Evolutionary conservation across 2,797 vertebrate genomes (phyloP), one percentile per base, ranked within the genome.

Genomic region (Morelia viridis): DNA sequence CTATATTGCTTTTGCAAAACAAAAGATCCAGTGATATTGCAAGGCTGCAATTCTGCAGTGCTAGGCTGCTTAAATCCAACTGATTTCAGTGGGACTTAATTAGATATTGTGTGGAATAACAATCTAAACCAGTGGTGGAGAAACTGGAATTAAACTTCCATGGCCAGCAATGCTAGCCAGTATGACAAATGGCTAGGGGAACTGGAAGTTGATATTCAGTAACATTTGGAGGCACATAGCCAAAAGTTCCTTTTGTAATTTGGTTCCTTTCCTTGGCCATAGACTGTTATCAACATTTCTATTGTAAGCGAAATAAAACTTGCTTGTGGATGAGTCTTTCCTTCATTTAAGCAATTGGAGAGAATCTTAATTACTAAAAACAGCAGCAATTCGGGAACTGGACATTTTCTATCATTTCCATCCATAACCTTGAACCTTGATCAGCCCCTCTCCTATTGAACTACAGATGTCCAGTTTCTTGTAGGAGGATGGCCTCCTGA

Each of bases 1-100:
- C 26, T 89, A 57, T 80, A 91, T 89, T 92, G 91, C 13, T 89
- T 41, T 71, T 91, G 89, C 93, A 94, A 90, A 92, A 90, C 3
- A 93, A 95, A 95, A 95, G 58, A 94, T 93, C 6, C 26, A 84
- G 28, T 91, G 65, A 94, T 93, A 10, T 28, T 24, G 80, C 26
- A 58, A 93, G 80, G 92, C 93, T 94, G 94, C 61, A 85, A 28
- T 89, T 31, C 64, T 85, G 35, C 15, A 92, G 31, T 35, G 58
- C 57, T 68, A 26, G 50, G 24, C 13, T 92, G 22, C 17, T 65
- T 58, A 58, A 89, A 89, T 85, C 76, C 50, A 65, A 1, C 46
- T 68, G 53, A n/a, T 15, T 56, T 85, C 31, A n/a, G 24, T 57
- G 80, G 31, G 11, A 68, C 53, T 89, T 57, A 89, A 94, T 93